Base-by-base conservation (phyloP, 2,888 invertebrate species). In the Carterocephalus palaemon region DNA sequence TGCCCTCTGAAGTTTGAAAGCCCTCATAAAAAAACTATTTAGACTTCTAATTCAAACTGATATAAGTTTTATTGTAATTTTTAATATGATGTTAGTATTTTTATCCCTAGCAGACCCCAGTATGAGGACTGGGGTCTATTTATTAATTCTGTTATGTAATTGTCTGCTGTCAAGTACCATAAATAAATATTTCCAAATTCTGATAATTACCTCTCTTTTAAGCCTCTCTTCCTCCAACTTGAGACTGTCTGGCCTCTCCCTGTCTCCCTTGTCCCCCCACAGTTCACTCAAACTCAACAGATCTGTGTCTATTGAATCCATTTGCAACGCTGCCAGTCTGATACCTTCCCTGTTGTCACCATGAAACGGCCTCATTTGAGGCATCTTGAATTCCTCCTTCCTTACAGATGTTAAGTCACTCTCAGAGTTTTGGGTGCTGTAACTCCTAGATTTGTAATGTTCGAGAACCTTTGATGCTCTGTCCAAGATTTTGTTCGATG, bases 161-260 rank as follows among this genome's bases (percentile, higher is more conserved):
- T n/a, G n/a, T n/a, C n/a, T n/a, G n/a, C n/a, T n/a, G n/a, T n/a
- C n/a, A n/a, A n/a, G n/a, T n/a, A n/a, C n/a, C n/a, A n/a, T n/a
- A n/a, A n/a, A n/a, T n/a, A n/a, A n/a, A n/a, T n/a, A n/a, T n/a
- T n/a, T n/a, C n/a, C n/a, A n/a, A n/a, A n/a, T n/a, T n/a, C n/a
- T n/a, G n/a, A n/a, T n/a, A n/a, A n/a, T n/a, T 82, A 94, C 94
- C 86, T 93, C 91, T 62, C 95, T 85, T 47, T 93, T 89, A 23
- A 93, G 78, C 62, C 91, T 90, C 67, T 95, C 95, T 69, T 95
- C 95, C 64, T 94, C 92, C 2, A 94, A 72, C 62, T 90, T 91
- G 19, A 79, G 66, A 45, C 58, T 60, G 22, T 68, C 61, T 2
- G 70, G 57, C 40, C 73, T 79, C 1, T 84, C 83, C 48, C 67